phyloP scores from a whole-genome alignment of 1,140 invertebrate genomes.

The Musca vetustissima region DNA sequence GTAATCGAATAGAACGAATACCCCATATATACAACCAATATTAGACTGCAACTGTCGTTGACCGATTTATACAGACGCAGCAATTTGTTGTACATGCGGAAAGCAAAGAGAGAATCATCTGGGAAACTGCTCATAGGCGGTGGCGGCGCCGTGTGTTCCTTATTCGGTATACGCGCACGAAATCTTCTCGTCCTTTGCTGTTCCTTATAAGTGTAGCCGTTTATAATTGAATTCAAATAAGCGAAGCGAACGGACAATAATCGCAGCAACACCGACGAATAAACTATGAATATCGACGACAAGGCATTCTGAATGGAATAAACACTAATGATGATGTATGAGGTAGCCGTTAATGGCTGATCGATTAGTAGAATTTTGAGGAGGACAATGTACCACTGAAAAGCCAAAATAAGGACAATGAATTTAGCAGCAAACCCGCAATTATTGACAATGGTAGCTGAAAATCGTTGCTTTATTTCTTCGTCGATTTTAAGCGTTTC shows the following conservation, averaged over 20 bases:
- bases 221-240: conserved; percentile 42
- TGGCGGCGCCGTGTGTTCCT: neutral
- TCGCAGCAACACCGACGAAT: conserved; percentile 40
- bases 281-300: conserved; percentile 47
- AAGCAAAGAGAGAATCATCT: conserved; percentile 48
- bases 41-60: conserved; percentile 50
- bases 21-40: conserved; percentile 48
- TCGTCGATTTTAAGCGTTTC: conserved; percentile 48
- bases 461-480: conserved; percentile 39
- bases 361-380: conserved; percentile 35
- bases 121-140: conserved; percentile 41
- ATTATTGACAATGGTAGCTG: conserved; percentile 35
- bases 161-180: neutral
- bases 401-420: conserved; percentile 39
- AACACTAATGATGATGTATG: conserved; percentile 45
- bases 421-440: conserved; percentile 45
- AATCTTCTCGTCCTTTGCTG: conserved; percentile 31
- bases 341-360: conserved; percentile 35
- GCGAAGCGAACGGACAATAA: conserved; percentile 45
- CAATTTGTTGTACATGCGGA: conserved; percentile 50
- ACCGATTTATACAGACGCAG: conserved; percentile 47
- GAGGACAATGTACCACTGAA: conserved; percentile 45
- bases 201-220: conserved; percentile 41
- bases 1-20: conserved; percentile 54
- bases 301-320: conserved; percentile 47